Conservation (phyloP, 2,888 invertebrate species). For the Bombylius major region DNA sequence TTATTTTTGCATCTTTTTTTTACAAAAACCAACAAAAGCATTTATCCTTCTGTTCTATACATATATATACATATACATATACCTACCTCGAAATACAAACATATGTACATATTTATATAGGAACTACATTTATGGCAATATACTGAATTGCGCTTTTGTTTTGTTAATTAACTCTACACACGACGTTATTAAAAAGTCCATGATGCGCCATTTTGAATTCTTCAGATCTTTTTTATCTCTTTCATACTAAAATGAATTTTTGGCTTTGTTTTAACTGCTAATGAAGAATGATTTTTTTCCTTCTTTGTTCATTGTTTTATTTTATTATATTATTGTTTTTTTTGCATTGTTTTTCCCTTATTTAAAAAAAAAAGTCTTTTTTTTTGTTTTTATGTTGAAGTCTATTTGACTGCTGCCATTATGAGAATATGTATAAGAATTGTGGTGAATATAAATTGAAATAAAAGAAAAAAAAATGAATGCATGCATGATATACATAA, state of each 20-base stretch:
- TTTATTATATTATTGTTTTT: background rate
- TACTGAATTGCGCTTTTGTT: constrained; percentile 1
- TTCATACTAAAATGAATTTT: background rate
- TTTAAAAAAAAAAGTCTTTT: background rate
- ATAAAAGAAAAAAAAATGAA: too few species aligned
- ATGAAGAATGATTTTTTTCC: constrained; percentile 4
- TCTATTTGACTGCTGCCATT: constrained; percentile 3
- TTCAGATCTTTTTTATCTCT: background rate
- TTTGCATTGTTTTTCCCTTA: background rate
- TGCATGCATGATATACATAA: too few species aligned
- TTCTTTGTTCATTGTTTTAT: background rate
- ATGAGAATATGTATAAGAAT: background rate
- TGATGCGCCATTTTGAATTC: constrained; percentile 9
- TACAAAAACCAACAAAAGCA: too few species aligned
- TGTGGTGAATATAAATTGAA: background rate
- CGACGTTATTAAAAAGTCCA: background rate
- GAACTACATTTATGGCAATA: too few species aligned
- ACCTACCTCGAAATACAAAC: background rate
- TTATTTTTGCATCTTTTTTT: too few species aligned
- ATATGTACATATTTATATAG: background rate
- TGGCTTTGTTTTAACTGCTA: constrained; percentile 6
- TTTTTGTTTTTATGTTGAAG: background rate
- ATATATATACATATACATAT: background rate
- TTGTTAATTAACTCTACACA: constrained; percentile 7
- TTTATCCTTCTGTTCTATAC: too few species aligned